phyloP scores from a whole-genome alignment of 2,888 invertebrate genomes.

The Temnothorax ravouxi region DNA sequence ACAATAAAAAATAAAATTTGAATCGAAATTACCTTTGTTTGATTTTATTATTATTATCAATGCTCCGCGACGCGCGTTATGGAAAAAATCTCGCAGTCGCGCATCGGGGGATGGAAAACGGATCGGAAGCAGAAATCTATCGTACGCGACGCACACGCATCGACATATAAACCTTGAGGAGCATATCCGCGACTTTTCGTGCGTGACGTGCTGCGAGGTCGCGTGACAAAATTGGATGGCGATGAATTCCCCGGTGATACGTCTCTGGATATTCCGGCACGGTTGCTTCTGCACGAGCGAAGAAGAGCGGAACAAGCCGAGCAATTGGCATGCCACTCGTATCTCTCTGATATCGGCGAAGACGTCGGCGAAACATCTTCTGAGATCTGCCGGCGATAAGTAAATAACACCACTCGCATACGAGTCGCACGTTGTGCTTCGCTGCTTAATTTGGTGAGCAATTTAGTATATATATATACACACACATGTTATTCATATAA shows the following conservation, averaged over 20 bases:
- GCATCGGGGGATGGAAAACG: background rate
- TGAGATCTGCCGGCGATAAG: constrained; percentile 24
- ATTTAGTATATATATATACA: background rate
- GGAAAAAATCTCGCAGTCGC: constrained; percentile 12
- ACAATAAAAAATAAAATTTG: background rate
- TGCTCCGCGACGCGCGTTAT: too few species aligned
- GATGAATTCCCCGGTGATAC: constrained; percentile 57
- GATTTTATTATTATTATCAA: too few species aligned
- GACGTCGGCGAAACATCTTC: constrained; percentile 47
- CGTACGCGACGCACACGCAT: constrained; percentile 42
- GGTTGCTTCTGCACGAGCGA: constrained; percentile 47
- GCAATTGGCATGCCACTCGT: constrained; percentile 45
- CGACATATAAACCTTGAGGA: constrained; percentile 47
- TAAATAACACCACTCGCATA: constrained; percentile 18
- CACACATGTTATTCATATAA: background rate
- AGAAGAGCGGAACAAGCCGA: constrained; percentile 35
- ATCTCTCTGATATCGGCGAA: constrained; percentile 41
- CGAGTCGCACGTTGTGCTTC: background rate
- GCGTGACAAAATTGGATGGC: constrained; percentile 63
- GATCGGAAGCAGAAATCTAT: constrained; percentile 43
- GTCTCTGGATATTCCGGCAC: constrained; percentile 36
- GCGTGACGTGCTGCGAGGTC: constrained; percentile 53
- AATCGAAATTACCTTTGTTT: constrained; percentile 1
- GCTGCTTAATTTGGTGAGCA: constrained; percentile 11
- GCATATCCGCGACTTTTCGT: constrained; percentile 54